Conservation (phyloP, 2,797 vertebrate species). For the Macroramphosus scolopax region DNA sequence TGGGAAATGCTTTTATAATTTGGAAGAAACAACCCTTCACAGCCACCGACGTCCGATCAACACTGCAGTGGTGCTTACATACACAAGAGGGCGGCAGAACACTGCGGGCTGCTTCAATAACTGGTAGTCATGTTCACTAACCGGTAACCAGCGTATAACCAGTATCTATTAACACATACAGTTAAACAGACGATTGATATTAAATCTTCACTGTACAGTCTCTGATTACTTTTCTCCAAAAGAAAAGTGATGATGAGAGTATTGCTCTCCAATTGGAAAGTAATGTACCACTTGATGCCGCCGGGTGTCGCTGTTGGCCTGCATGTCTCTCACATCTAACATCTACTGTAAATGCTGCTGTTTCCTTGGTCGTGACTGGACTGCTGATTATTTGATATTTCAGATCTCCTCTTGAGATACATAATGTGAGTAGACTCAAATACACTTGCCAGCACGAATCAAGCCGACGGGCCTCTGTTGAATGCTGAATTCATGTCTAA, state of each 20-base stretch:
- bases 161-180: neutral
- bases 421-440: slow-evolving; percentile 1
- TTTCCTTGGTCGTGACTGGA: slow-evolving; percentile 56
- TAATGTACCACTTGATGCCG: slow-evolving; percentile 1
- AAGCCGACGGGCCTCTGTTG: too few species aligned
- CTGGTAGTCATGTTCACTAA: too few species aligned
- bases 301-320: slow-evolving; percentile 37
- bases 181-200: neutral
- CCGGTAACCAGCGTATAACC: too few species aligned
- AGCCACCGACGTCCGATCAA: neutral
- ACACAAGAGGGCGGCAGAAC: slow-evolving; percentile 25
- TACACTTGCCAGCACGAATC: too few species aligned
- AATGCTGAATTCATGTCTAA: neutral
- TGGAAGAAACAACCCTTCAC: too few species aligned
- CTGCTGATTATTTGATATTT: slow-evolving; percentile 59
- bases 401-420: slow-evolving; percentile 29
- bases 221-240: too few species aligned
- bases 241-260: too few species aligned
- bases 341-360: slow-evolving; percentile 34
- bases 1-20: too few species aligned
- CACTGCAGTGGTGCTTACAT: slow-evolving; percentile 1
- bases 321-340: neutral
- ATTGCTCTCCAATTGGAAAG: neutral
- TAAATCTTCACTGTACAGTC: neutral
- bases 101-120: neutral